These are phyloP conservation scores for Sarcophaga caerulescens DNA, from an alignment of 2,888 invertebrate species.

Conservation along the genomic window DNA sequence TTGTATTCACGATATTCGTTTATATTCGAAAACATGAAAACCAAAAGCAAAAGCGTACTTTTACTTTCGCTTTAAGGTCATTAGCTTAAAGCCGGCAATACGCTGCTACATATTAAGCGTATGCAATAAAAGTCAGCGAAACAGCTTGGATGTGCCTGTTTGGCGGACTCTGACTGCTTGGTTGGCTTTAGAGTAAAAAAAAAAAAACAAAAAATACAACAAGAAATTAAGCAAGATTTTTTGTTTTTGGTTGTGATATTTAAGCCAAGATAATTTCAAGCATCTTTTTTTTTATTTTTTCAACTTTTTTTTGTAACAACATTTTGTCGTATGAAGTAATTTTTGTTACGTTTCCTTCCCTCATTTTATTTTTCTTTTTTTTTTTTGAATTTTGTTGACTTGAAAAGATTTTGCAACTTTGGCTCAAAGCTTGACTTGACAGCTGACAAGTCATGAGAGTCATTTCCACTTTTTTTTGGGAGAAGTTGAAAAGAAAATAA, in stretches of 20 bases:
- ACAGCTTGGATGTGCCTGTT: not conserved
- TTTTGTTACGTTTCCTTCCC: slow-evolving; percentile 44
- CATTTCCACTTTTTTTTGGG: slow-evolving; percentile 24
- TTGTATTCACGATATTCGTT: not conserved
- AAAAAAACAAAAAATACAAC: too few species aligned
- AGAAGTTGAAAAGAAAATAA: slow-evolving; percentile 51
- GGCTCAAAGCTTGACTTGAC: slow-evolving; percentile 46
- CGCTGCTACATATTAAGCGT: not conserved
- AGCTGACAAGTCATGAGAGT: slow-evolving; percentile 33
- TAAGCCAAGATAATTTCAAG: slow-evolving; percentile 51
- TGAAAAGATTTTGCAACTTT: slow-evolving; percentile 62
- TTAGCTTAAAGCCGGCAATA: slow-evolving; percentile 68
- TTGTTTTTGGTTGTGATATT: slow-evolving; percentile 39
- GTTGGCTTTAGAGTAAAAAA: too few species aligned
- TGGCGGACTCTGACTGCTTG: not conserved
- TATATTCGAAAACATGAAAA: slow-evolving; percentile 6
- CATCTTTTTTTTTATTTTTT: slow-evolving; percentile 47
- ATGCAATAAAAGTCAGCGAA: not conserved
- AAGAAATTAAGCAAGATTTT: slow-evolving; percentile 55
- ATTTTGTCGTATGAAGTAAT: slow-evolving; percentile 59
- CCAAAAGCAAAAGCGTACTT: slow-evolving; percentile 70
- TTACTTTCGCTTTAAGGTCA: slow-evolving; percentile 78
- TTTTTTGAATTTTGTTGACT: slow-evolving; percentile 39
- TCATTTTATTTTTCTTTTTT: slow-evolving; percentile 14
- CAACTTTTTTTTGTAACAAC: not conserved